Conservation (phyloP, 2,888 invertebrate genomes). For the Thera obeliscata region DNA sequence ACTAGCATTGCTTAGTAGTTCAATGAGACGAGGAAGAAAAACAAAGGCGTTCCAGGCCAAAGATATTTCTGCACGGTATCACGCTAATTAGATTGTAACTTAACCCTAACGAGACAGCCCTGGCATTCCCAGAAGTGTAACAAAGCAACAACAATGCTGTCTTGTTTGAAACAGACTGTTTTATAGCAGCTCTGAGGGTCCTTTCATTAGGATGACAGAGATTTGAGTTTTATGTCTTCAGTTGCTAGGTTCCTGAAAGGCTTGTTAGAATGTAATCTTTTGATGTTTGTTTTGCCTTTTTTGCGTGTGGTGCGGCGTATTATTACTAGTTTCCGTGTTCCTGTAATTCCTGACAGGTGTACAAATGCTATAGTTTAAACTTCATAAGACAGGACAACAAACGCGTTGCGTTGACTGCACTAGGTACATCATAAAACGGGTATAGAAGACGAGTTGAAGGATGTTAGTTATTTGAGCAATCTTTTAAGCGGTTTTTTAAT, state of each 20-base stretch:
- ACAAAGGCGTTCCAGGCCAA: constrained; percentile 1
- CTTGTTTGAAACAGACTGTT: constrained; percentile 49
- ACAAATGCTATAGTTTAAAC: not conserved
- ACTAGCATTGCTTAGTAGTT: not conserved
- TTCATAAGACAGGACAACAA: too few species aligned
- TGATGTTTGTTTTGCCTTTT: not conserved
- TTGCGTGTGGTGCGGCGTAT: not conserved
- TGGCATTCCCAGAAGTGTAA: constrained; percentile 51
- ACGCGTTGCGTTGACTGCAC: too few species aligned
- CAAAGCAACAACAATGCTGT: constrained; percentile 55
- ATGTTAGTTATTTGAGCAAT: too few species aligned
- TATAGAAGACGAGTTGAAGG: too few species aligned
- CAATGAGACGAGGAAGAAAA: not conserved
- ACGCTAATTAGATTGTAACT: constrained; percentile 29
- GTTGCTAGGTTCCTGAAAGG: not conserved
- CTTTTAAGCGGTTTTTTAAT: too few species aligned
- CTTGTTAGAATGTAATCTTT: not conserved
- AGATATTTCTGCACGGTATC: constrained; percentile 2
- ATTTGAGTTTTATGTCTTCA: constrained; percentile 18
- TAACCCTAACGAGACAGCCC: constrained; percentile 42
- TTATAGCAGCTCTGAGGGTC: constrained; percentile 26
- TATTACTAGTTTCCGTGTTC: too few species aligned
- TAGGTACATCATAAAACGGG: too few species aligned
- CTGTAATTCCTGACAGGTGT: not conserved
- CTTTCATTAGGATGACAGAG: constrained; percentile 23